These are phyloP conservation scores for Alectoris magna DNA, from an alignment of 2,797 vertebrate genomes.

Conservation along the genomic window DNA sequence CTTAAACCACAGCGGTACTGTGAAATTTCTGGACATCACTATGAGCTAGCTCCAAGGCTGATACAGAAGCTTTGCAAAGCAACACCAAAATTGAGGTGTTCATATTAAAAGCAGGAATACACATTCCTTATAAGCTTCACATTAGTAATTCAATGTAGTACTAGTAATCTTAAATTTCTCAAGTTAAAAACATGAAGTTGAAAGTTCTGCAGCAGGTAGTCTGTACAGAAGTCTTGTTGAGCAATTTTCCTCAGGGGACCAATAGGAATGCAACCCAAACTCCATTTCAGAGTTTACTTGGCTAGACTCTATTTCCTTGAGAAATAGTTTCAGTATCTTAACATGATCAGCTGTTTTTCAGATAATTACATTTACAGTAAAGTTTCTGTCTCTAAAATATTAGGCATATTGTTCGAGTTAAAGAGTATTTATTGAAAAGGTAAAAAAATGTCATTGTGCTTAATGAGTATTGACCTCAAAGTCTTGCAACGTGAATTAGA, in stretches of 20 bases:
- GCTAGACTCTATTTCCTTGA: neutral
- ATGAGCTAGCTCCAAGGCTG: neutral
- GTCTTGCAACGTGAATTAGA: neutral
- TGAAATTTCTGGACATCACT: neutral
- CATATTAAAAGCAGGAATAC: neutral
- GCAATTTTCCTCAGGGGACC: conserved; percentile 17
- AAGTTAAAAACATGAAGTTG: neutral
- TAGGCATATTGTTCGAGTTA: neutral
- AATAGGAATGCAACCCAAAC: conserved; percentile 2
- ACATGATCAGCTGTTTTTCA: neutral
- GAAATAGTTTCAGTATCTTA: neutral
- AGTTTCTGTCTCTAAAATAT: conserved; percentile 1
- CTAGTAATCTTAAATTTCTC: neutral
- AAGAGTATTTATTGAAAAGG: neutral
- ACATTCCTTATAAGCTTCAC: neutral
- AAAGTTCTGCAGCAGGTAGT: conserved; percentile 12
- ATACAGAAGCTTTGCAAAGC: neutral
- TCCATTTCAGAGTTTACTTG: conserved; percentile 13
- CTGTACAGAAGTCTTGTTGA: neutral
- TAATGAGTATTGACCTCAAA: neutral
- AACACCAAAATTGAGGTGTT: neutral
- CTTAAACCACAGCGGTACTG: no score
- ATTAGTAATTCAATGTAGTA: neutral
- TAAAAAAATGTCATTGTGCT: neutral
- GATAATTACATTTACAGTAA: neutral